Conservation (phyloP, 2,113 vertebrate species). For the Nymphicus hollandicus region DNA sequence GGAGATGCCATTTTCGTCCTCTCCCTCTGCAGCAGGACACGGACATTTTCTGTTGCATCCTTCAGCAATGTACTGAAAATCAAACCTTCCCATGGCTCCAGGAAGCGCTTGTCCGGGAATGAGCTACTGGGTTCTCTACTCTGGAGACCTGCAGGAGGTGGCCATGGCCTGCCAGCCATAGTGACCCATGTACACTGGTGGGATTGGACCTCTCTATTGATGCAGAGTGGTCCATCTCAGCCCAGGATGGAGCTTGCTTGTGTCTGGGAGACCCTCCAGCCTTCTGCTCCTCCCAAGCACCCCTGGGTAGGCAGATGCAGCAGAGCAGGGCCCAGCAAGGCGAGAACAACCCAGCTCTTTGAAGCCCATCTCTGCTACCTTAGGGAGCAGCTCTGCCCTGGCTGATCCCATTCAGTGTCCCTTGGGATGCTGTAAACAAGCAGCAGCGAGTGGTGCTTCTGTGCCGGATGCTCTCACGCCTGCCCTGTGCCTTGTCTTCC, state of each 20-base stretch:
- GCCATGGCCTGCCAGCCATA: background rate
- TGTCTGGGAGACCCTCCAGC: background rate
- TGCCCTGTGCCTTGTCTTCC: background rate
- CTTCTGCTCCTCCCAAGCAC: background rate
- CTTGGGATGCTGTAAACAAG: background rate
- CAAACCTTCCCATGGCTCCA: background rate
- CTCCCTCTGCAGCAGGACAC: background rate
- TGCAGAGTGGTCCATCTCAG: background rate
- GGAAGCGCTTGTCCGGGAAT: background rate
- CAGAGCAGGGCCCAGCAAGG: background rate
- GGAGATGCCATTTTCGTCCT: background rate
- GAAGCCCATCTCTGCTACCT: background rate
- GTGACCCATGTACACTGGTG: rapidly evolving
- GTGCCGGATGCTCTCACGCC: slow-evolving; percentile 56
- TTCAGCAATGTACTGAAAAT: background rate
- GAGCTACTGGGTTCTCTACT: background rate
- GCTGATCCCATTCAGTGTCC: background rate
- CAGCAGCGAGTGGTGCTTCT: background rate
- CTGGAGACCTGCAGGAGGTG: background rate
- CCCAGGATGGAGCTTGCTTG: background rate
- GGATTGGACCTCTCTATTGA: background rate
- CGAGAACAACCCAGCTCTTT: background rate
- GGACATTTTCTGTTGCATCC: background rate
- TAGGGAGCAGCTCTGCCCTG: background rate
- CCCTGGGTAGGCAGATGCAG: background rate